Base-by-base conservation (phyloP, 2,888 invertebrate genomes). In the Ophonus ardosiacus region DNA sequence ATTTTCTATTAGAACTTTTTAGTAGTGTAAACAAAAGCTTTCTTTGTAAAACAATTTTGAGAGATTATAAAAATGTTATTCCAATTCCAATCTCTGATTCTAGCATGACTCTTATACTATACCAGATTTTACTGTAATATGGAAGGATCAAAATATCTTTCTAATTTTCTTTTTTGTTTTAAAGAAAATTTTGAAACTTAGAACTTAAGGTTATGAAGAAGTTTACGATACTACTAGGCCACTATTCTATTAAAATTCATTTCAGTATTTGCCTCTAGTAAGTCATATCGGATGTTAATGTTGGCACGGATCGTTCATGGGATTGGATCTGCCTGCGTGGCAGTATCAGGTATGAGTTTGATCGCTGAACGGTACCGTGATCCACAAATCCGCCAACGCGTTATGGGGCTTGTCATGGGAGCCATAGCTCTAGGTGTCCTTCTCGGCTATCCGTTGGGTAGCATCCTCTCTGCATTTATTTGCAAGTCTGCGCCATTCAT, bases 371-470 rank as follows among this genome's bases (percentile, higher is more conserved):
- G 91, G 56, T 93, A 93, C 86, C 91, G 92, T 0, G 92, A 93
- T 80, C 93, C 94, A 82, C 90, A 90, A 74, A 87, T 89, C 18
- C 90, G 95, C 86, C 94, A 95, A 24, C 93, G 93, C 89, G 92
- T 95, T n/a, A 96, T 97, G 95, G 97, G 97, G 0, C 92, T 96
- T 31, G 95, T 96, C 0, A 93, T 97, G 89, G 96, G 97, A 5
- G 96, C 96, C 86, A 94, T 96, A 81, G 97, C 97, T 0, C 90
- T 96, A 13, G 97, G 97, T 0, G 96, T 97, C 0, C 91, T 97
- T 0, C 92, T 96, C 10, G 97, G 97, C 0, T 97, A 97, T 90
- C 97, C 97, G 0, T 93, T 96, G 87, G 97, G 97, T 8, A 95
- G 96, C 0, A 93, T 96, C 65, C 92, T 95, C 57, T 97, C 97